Evolutionary conservation across 2,888 invertebrate species (phyloP), one percentile per base, ranked within the genome.

Genomic region (Loripinus fragilis): DNA sequence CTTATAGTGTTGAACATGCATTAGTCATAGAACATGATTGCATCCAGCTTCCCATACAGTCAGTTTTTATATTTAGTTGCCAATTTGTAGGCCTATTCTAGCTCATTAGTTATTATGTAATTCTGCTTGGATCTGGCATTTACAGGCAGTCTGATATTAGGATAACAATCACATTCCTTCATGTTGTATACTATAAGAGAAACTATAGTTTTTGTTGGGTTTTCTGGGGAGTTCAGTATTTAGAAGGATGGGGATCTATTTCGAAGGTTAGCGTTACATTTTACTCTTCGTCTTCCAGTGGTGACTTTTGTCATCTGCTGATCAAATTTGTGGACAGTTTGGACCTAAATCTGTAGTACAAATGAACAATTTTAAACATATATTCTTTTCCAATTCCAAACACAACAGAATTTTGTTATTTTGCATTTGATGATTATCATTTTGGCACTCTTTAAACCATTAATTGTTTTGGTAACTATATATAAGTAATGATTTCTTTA

Each of bases 51-150:
- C 15, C 28, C 23, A 30, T 15, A 20, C 60, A 55, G 25, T 5
- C 55, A 55, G 38, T 55, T 10, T 23, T 55, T n/a, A 55, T 23
- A 55, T 60, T 7, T 60, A 28, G n/a, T 33, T 33, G 60, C 60
- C 60, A 60, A 33, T 60, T 60, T 60, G 60, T 23, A 8, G 23
- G 33, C 33, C 17, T 33, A 60, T 33, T 52, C n/a, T 60, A 7
- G 60, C 25, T 60, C 33, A 60, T 60, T 60, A 60, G 60, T 33
- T 60, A 33, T 60, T 60, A 60, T 60, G 33, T 60, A 60, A 60
- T 60, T 60, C 60, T 60, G n/a, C 7, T 20, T 12, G 60, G 60
- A 60, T 10, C 60, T 60, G 60, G 33, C 60, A 60, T 60, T 60
- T 60, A 60, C 33, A 52, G 10, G 33, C 5, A 17, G 30, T 60